These are phyloP conservation scores for Coleophora flavipennella DNA, from an alignment of 2,888 invertebrate genomes.

Conservation along the genomic window DNA sequence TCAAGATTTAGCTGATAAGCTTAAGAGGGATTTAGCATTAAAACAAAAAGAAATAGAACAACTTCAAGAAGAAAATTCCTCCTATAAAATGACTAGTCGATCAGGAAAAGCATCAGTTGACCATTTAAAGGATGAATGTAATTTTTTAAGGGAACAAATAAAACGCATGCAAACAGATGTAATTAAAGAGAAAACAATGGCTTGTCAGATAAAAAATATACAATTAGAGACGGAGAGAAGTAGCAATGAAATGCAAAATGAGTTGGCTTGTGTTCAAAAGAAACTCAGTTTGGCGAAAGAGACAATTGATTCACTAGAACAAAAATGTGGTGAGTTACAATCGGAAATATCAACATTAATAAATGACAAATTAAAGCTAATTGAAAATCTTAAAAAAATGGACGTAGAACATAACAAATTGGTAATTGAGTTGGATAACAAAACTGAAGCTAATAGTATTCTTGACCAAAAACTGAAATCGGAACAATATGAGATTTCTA, in stretches of 20 bases:
- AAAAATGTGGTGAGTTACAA: slow-evolving; percentile 71
- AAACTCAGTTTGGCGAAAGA: slow-evolving; percentile 75
- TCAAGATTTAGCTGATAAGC: slow-evolving; percentile 45
- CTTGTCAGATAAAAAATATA: slow-evolving; percentile 75
- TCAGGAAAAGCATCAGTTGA: slow-evolving; percentile 58
- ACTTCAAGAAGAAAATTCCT: slow-evolving; percentile 58
- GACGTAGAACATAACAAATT: slow-evolving; percentile 81
- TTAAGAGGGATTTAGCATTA: slow-evolving; percentile 50
- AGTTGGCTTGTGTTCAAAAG: slow-evolving; percentile 75
- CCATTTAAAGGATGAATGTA: slow-evolving; percentile 56
- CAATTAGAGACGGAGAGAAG: slow-evolving; percentile 85
- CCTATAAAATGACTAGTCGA: slow-evolving; percentile 56
- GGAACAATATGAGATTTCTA: slow-evolving; percentile 68
- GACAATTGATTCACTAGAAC: slow-evolving; percentile 70
- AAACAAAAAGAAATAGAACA: slow-evolving; percentile 58
- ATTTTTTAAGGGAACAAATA: slow-evolving; percentile 56
- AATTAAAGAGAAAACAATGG: slow-evolving; percentile 60
- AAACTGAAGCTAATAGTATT: slow-evolving; percentile 77
- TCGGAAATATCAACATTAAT: slow-evolving; percentile 74
- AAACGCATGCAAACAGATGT: slow-evolving; percentile 60
- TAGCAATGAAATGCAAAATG: slow-evolving; percentile 78
- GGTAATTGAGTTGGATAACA: slow-evolving; percentile 79
- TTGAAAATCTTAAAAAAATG: slow-evolving; percentile 74
- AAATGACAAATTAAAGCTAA: slow-evolving; percentile 75
- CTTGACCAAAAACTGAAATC: slow-evolving; percentile 77